Conservation (phyloP, 2,797 vertebrate genomes). For the Bovichtus diacanthus region DNA sequence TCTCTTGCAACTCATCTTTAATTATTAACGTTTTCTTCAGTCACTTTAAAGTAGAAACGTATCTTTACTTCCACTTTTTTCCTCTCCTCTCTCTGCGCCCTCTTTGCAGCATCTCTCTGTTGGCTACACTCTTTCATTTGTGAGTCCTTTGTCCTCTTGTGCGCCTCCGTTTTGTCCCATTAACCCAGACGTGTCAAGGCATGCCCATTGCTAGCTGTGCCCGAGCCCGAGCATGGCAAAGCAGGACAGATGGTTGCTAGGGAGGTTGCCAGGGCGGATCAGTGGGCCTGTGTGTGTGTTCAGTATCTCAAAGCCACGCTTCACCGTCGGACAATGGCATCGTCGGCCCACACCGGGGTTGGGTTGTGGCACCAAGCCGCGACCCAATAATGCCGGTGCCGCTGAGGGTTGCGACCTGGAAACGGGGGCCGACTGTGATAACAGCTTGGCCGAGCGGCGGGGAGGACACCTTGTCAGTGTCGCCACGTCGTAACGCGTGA, state of each 20-base stretch:
- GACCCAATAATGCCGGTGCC: conserved; percentile 88
- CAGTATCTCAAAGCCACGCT: conserved; percentile 78
- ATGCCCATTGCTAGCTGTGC: conserved; percentile 78
- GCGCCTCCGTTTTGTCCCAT: conserved; percentile 81
- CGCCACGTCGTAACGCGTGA: conserved; percentile 82
- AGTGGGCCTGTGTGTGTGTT: conserved; percentile 59
- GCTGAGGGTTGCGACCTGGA: conserved; percentile 89
- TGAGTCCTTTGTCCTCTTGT: conserved; percentile 75
- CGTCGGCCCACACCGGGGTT: conserved; percentile 66
- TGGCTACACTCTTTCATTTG: conserved; percentile 63
- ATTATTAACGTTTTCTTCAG: conserved; percentile 2
- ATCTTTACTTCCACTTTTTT: conserved; percentile 11
- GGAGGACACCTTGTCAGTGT: conserved; percentile 80
- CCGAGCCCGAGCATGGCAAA: conserved; percentile 78
- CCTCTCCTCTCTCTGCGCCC: background rate
- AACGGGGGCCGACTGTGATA: conserved; percentile 82
- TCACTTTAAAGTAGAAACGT: background rate
- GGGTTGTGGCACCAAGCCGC: conserved; percentile 84
- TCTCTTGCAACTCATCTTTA: conserved; percentile 24
- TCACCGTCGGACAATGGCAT: conserved; percentile 81
- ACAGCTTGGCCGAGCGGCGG: conserved; percentile 86
- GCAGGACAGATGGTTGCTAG: conserved; percentile 86
- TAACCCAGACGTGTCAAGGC: conserved; percentile 83
- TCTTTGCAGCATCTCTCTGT: conserved; percentile 39
- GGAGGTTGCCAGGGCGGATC: conserved; percentile 85